Evolutionary conservation across 1,140 invertebrate genomes (phyloP).

Genomic region (Zaprionus ghesquierei): DNA sequence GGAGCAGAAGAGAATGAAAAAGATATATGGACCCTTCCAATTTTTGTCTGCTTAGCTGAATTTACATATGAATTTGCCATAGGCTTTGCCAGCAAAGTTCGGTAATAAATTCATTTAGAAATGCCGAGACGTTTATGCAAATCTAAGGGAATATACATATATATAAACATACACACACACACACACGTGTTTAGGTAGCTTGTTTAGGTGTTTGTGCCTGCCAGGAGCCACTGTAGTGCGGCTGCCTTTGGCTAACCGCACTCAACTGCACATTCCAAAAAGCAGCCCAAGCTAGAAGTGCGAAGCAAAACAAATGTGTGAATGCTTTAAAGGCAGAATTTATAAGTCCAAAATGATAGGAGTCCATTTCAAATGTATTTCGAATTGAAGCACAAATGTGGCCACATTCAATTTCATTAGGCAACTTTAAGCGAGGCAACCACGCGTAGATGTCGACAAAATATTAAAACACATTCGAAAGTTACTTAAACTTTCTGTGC

Average conservation of each 20-base stretch:
- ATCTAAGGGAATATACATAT: slow-evolving; percentile 24
- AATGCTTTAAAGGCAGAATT: not conserved
- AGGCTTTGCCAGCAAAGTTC: slow-evolving; percentile 42
- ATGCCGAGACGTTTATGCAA: slow-evolving; percentile 64
- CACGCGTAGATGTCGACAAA: slow-evolving; percentile 30
- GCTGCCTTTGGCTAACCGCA: not conserved
- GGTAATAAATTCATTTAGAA: slow-evolving; percentile 73
- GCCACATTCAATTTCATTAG: slow-evolving; percentile 65
- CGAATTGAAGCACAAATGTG: not conserved
- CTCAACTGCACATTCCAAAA: not conserved
- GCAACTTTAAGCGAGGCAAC: slow-evolving; percentile 44
- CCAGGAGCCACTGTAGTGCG: not conserved
- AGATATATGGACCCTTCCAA: not conserved
- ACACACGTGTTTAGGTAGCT: not conserved
- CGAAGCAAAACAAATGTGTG: not conserved
- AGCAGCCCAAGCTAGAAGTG: not conserved
- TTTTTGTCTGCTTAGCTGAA: slow-evolving; percentile 13
- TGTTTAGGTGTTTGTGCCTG: not conserved
- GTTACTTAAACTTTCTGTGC: slow-evolving; percentile 9
- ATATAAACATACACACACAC: not conserved
- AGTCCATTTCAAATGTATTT: not conserved
- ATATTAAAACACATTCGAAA: slow-evolving; percentile 41
- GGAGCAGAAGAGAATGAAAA: not conserved
- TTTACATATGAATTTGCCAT: slow-evolving; percentile 56
- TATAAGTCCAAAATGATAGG: not conserved